A percentile compares a stretch with the other conserved stretches of the same genome.
Conservation (phyloP, 2,113 vertebrate species). For the Bubo scandiacus region DNA sequence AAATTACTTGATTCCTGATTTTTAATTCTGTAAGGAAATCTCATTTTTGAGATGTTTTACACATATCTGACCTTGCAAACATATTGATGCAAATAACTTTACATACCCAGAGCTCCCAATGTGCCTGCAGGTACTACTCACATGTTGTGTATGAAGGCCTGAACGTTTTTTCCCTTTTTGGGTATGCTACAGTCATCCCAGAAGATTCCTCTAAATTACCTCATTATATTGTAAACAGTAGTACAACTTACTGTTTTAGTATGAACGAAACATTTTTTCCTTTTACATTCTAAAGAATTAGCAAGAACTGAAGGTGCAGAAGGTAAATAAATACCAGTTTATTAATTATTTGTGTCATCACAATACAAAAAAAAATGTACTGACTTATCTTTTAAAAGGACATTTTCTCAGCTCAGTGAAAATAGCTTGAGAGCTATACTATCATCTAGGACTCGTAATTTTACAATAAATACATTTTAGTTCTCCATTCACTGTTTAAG, state of each 20-base stretch:
- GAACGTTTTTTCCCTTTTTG: background rate
- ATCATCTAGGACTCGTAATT: background rate
- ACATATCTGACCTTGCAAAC: background rate
- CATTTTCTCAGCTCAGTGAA: background rate
- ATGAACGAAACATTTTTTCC: background rate
- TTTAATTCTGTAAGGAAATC: background rate
- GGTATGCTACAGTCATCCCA: background rate
- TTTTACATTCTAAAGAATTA: background rate
- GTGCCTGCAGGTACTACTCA: background rate
- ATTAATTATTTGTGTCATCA: too few species aligned
- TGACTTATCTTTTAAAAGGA: background rate
- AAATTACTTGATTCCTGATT: background rate
- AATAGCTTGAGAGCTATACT: background rate
- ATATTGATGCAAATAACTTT: background rate
- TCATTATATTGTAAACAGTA: background rate
- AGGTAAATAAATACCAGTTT: background rate
- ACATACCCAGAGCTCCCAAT: background rate
- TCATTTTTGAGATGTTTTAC: background rate
- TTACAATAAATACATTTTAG: background rate
- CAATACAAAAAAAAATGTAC: background rate
- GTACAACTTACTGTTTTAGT: background rate
- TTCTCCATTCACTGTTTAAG: background rate
- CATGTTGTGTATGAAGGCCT: fast-evolving
- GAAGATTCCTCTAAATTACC: background rate
- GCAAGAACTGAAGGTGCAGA: background rate